Evolutionary conservation across 2,888 invertebrate species (phyloP).

Genomic region (Oscheius sp.): DNA sequence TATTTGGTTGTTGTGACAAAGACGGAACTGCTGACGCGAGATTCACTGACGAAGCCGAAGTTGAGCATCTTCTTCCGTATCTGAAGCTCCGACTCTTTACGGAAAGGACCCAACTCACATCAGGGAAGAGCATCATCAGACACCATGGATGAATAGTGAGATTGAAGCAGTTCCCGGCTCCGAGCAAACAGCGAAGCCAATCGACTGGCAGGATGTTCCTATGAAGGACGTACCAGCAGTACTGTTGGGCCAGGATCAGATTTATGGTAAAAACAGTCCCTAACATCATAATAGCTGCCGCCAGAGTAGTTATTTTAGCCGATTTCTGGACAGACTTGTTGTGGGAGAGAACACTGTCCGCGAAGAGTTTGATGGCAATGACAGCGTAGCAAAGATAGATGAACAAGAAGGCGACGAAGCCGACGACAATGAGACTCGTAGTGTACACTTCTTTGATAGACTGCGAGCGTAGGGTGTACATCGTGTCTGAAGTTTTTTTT

Average conservation of each 20-base stretch:
- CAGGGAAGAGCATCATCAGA: background rate
- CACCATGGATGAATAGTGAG: slow-evolving; percentile 3
- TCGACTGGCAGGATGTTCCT: background rate
- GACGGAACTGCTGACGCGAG: too few species aligned
- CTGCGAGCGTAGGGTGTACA: background rate
- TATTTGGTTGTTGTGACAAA: too few species aligned
- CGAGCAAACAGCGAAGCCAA: background rate
- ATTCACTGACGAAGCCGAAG: background rate
- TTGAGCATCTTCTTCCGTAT: slow-evolving; percentile 1
- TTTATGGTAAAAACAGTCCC: background rate
- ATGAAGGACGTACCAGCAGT: background rate
- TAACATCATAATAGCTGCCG: background rate
- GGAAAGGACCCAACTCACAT: background rate
- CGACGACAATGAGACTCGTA: background rate
- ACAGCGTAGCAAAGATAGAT: background rate
- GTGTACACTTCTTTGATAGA: background rate
- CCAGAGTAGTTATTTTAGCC: background rate
- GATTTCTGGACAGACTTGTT: background rate
- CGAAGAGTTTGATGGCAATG: background rate
- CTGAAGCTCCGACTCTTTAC: background rate
- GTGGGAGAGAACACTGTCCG: background rate
- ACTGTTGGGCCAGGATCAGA: background rate
- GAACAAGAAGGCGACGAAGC: background rate
- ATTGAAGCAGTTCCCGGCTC: slow-evolving; percentile 1
- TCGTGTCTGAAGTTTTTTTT: background rate